Base-by-base conservation (phyloP, 1,140 invertebrate genomes). In the Coenobita brevimanus region DNA sequence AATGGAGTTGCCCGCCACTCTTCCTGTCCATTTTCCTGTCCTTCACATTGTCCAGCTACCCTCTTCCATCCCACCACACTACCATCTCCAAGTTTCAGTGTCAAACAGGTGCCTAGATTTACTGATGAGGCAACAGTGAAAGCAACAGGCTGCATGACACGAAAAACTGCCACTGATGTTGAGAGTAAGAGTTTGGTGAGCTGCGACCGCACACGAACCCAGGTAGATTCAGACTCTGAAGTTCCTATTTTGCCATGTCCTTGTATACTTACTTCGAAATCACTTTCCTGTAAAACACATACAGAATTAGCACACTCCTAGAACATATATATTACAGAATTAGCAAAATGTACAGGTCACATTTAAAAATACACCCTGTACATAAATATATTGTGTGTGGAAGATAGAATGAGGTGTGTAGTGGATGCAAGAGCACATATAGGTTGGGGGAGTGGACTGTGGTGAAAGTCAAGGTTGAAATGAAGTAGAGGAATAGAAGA, bases 21-120 rank as follows among this genome's bases (percentile, higher is more conserved):
- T 43, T 79, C 79, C n/a, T 54, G 24, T 21, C 60, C 67, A 15
- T 36, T 24, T 27, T 54, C 79, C 6, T 41, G 38, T 27, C 79
- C 83, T 33, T 89, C 89, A 36, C 89, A 89, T 10, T 6, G 46
- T 6, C 6, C 17, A 8, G 15, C 69, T 27, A 24, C 64, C 30
- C 57, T 43, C 30, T 46, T 57, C 89, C 89, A 89, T 13, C 89
- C 89, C 8, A 87, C 30, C 4, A 83, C 60, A 10, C 30, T 33
- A 13, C 89, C 84, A 27, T 89, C 89, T 4, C 89, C 89, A 15
- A 82, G 38, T 71, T 89, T 79, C 57, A 89, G 41, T 6, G 78
- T 64, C 3, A 89, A 54, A 73, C 89, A 89, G 15, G 83, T 38
- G 1, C 89, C 89, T n/a, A 80, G 62, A 27, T 57, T 33, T 4